A percentile compares a stretch with the other conserved stretches of the same genome.
Conservation (phyloP, 2,888 invertebrate species). For the Tinea pellionella region DNA sequence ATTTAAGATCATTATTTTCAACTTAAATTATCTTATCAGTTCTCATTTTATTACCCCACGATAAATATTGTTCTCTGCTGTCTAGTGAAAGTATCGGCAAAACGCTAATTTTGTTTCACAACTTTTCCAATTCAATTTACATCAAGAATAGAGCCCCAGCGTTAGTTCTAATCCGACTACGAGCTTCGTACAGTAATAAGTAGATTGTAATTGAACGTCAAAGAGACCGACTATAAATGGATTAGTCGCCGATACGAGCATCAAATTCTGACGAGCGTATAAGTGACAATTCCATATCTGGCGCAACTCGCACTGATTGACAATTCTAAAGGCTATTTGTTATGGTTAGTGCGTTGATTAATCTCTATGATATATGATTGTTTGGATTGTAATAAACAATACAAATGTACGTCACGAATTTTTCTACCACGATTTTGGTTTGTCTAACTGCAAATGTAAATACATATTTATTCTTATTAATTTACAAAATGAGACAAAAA, state of each 20-base stretch:
- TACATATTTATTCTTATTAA: too few relatives aligned
- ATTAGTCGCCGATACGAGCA: slow-evolving; percentile 25
- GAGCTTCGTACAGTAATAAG: background rate
- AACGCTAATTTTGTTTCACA: too few relatives aligned
- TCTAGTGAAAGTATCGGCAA: too few relatives aligned
- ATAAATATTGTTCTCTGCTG: too few relatives aligned
- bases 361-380: background rate
- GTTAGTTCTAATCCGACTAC: background rate
- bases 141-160: background rate
- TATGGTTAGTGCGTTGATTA: slow-evolving; percentile 4
- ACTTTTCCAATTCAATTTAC: too few relatives aligned
- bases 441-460: too few relatives aligned
- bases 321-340: slow-evolving; percentile 8
- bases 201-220: slow-evolving; percentile 46
- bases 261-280: slow-evolving; percentile 25
- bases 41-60: too few relatives aligned
- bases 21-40: too few relatives aligned
- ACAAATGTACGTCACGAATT: background rate
- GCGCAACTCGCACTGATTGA: slow-evolving; percentile 23
- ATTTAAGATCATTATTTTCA: background rate
- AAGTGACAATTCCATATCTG: slow-evolving; percentile 44
- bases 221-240: slow-evolving; percentile 21
- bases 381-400: background rate
- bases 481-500: too few relatives aligned
- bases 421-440: background rate